Evolutionary conservation across 2,113 vertebrate species (phyloP), one percentile per base, ranked within the genome.

Genomic region (Camelus bactrianus): DNA sequence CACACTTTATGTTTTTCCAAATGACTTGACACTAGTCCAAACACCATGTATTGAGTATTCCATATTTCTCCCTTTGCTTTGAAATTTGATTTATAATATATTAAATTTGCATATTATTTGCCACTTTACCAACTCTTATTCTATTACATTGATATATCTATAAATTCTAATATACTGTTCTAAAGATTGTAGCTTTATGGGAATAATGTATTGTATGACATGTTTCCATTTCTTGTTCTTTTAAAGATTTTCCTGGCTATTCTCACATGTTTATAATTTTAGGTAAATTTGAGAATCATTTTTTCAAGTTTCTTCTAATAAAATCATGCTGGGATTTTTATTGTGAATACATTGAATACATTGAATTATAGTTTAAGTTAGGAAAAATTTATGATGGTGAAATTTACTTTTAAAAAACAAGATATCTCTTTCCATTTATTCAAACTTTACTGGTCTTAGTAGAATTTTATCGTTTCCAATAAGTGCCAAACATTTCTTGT

Each of bases 1-100:
- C 38, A 93, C 3, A 19, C 69, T 97, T 97, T 54, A 35, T 96
- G 93, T 95, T 97, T 97, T 97, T 95, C 93, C 93, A 97, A 93
- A 91, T 95, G 95, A 95, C 86, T 87, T 96, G 94, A 97, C 65
- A 88, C 6, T 19, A n/a, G 80, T 94, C 84, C 97, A 98, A 94
- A 89, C 14, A 94, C 77, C 82, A 93, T 32, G 46, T 86, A 76
- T 82, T 84, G 56, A 95, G 64, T 96, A 80, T 93, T 93, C 79
- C n/a, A n/a, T 97, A 96, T 79, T 95, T 96, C 48, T 81, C 5
- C 38, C 32, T 97, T 96, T 75, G 58, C 93, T 97, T 93, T 97
- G 92, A 95, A 89, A 95, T 91, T 83, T 94, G 86, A 87, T 83
- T 94, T 93, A 89, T 85, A 85, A 77, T 92, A 76, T 32, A 91